These are phyloP conservation scores for Monopterus albus DNA, from an alignment of 2,113 vertebrate species.

Conservation along the genomic window DNA sequence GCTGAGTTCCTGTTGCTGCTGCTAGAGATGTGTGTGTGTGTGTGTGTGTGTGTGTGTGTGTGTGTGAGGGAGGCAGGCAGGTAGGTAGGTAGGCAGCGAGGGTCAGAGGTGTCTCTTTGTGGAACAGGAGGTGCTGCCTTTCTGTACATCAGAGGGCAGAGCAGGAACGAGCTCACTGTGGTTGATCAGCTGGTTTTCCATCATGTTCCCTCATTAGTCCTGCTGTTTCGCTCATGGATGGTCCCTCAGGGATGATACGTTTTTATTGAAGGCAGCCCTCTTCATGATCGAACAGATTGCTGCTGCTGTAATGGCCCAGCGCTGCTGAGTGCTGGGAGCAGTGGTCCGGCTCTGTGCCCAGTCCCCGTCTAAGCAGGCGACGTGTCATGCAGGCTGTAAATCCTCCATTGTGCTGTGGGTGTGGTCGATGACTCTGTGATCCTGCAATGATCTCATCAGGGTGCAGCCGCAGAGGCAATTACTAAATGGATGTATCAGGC, in stretches of 20 bases:
- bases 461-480: slow-evolving; percentile 70
- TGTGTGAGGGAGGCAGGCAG: background rate
- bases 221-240: slow-evolving; percentile 52
- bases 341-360: slow-evolving; percentile 17
- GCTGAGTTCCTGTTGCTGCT: slow-evolving; percentile 44
- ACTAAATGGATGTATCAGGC: slow-evolving; percentile 75
- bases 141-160: slow-evolving; percentile 29
- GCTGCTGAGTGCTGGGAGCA: slow-evolving; percentile 15
- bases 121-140: background rate
- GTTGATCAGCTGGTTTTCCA: slow-evolving; percentile 11
- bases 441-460: slow-evolving; percentile 31
- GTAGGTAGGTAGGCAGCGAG: background rate
- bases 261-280: slow-evolving; percentile 58
- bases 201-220: slow-evolving; percentile 67
- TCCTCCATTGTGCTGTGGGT: slow-evolving; percentile 44
- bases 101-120: slow-evolving; percentile 35
- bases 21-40: slow-evolving; percentile 18
- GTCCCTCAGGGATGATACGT: slow-evolving; percentile 60
- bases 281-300: slow-evolving; percentile 67
- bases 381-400: slow-evolving; percentile 61
- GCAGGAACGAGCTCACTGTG: background rate
- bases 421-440: slow-evolving; percentile 43
- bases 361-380: slow-evolving; percentile 7
- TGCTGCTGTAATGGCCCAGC: slow-evolving; percentile 53
- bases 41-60: background rate